Conservation (phyloP, 37 sponge, comb jelly and placozoan species). For the Eunapius fragilis region DNA sequence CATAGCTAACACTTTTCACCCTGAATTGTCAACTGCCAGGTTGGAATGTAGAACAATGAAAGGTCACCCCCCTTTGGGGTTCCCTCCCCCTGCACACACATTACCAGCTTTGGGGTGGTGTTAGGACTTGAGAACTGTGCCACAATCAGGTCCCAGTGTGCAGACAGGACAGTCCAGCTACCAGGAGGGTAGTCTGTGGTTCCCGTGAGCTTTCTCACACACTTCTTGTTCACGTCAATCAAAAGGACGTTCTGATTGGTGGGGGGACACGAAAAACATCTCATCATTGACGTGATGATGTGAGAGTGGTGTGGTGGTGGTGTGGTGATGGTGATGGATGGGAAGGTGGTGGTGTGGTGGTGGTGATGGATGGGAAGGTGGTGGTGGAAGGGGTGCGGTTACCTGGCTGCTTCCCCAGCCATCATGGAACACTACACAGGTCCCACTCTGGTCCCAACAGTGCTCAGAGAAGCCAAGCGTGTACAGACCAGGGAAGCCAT, state of each 20-base stretch:
- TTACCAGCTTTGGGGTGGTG: slow-evolving; percentile 63
- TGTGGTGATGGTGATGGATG: background rate
- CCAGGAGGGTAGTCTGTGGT: slow-evolving; percentile 25
- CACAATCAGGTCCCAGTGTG: slow-evolving; percentile 56
- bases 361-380: background rate
- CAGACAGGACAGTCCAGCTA: slow-evolving; percentile 79
- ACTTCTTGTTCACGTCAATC: slow-evolving; percentile 14
- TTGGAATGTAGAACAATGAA: too few species aligned
- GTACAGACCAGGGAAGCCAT: slow-evolving; percentile 80
- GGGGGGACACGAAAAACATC: background rate
- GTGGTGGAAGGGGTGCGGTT: background rate
- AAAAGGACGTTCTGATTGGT: slow-evolving; percentile 3
- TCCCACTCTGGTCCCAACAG: slow-evolving; percentile 65
- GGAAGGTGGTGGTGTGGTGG: background rate
- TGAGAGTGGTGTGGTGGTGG: background rate
- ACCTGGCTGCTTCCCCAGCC: slow-evolving; percentile 38
- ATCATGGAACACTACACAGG: slow-evolving; percentile 27
- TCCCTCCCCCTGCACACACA: background rate
- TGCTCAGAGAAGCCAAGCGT: slow-evolving; percentile 39
- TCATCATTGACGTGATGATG: background rate
- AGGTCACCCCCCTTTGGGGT: too few species aligned
- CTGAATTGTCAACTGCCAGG: too few species aligned
- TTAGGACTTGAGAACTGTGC: slow-evolving; percentile 65
- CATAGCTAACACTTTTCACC: too few species aligned
- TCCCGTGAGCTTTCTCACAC: slow-evolving; percentile 11